Percentiles rank a stretch among this genome's conserved stretches.
These are phyloP conservation scores for Rhaphigaster nebulosa DNA, from an alignment of 2,888 invertebrate genomes.

Conservation along the genomic window DNA sequence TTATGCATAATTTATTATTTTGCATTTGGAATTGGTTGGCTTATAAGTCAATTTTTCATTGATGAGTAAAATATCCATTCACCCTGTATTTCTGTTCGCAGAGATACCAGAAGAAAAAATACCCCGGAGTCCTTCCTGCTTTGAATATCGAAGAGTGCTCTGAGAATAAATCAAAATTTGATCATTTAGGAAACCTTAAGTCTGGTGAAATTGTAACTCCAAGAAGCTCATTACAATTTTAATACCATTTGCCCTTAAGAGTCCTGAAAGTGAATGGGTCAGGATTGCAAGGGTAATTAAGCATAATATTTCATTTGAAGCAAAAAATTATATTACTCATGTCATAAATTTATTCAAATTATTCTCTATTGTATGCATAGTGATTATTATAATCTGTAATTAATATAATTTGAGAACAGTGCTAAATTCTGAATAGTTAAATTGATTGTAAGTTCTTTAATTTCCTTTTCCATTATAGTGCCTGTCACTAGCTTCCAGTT, in stretches of 20 bases:
- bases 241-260: background rate
- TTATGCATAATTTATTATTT: background rate
- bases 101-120: conserved; percentile 60
- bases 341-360: background rate
- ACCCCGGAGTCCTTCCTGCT: conserved; percentile 45
- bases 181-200: background rate
- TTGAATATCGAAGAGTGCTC: conserved; percentile 47
- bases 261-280: conserved; percentile 56
- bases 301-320: background rate
- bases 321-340: background rate
- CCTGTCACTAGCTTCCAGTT: background rate
- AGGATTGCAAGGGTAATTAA: conserved; percentile 50
- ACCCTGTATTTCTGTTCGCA: conserved; percentile 47
- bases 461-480: background rate
- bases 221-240: conserved; percentile 31
- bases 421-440: background rate
- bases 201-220: conserved; percentile 7
- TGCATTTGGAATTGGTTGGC: background rate
- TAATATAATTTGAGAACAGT: background rate
- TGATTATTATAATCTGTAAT: background rate
- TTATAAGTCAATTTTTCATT: background rate
- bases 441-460: background rate
- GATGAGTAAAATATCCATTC: background rate
- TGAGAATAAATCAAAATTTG: background rate
- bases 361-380: background rate